A percentile compares a stretch with the other conserved stretches of the same genome.
phyloP scores from a whole-genome alignment of 2,113 vertebrate genomes.

The Diglossa brunneiventris region DNA sequence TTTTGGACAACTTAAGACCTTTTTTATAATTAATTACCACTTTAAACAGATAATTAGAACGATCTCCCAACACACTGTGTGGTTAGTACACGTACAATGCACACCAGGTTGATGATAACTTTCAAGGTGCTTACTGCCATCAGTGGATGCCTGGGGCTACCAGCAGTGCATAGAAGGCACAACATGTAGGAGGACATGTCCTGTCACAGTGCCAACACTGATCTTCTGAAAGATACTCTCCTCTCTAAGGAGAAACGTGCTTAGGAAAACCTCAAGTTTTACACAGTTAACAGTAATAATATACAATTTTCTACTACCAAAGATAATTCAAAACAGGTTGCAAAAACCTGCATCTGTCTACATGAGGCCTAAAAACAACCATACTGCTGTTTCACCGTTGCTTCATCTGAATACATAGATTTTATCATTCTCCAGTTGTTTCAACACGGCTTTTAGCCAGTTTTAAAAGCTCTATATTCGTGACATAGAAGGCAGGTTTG shows the following conservation, averaged over 20 bases:
- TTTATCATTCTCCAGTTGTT: neutral
- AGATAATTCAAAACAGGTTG: conserved; percentile 10
- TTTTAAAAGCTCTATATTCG: neutral
- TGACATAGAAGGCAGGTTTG: neutral
- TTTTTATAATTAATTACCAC: neutral
- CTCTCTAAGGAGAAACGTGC: neutral
- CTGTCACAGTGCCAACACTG: neutral
- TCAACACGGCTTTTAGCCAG: neutral
- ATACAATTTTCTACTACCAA: neutral
- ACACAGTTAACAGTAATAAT: neutral
- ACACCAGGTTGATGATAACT: neutral
- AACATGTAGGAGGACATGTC: neutral
- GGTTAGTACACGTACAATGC: neutral
- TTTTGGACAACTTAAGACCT: neutral
- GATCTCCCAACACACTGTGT: neutral
- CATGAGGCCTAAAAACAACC: neutral
- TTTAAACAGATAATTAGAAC: neutral
- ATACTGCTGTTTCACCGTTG: neutral
- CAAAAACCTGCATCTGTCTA: neutral
- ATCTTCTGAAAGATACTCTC: neutral
- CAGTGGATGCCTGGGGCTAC: neutral
- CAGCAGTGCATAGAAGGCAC: neutral
- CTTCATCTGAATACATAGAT: neutral
- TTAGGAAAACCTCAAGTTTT: neutral
- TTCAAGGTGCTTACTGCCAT: neutral